Evolutionary conservation across 2,113 vertebrate genomes (phyloP), one percentile per base, ranked within the genome.

Genomic region (Syngnathus floridae): DNA sequence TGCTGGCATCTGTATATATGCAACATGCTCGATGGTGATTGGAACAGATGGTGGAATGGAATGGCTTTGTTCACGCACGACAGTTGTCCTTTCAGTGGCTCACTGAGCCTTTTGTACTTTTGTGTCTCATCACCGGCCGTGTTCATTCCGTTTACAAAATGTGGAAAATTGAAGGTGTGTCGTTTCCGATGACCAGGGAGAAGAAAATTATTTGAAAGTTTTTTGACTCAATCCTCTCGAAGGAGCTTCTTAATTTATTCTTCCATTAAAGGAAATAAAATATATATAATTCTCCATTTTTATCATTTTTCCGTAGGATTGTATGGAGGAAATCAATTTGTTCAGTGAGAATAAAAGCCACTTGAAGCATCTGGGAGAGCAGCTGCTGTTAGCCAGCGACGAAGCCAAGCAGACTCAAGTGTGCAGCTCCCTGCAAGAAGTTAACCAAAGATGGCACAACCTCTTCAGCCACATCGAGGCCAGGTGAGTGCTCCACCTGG

Each of bases 321-420:
- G 93, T 83, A 94, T 95, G 93, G 95, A 96, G 84, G 97, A 98
- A 87, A 97, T 99, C 72, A 94, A 93, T 82, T 65, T 93, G 72
- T 96, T 96, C 81, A 94, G 92, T 63, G 93, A 96, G 86, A 95
- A 94, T 79, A 95, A 97, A 83, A 88, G 90, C 63, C 93, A 93
- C 56, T 86, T 98, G 78, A 93, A 93, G 80, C 92, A 93, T 72
- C 91, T 98, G 87, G 95, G 95, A 0, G 93, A 97, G 66, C 92
- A 95, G 84, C 76, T 99, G 62, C 92, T 95, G 55, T 77, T 90
- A 40, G 92, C 93, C 78, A 95, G 95, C 59, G 93, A 88, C 69
- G 84, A 89, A 73, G 85, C 89, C 26, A 88, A 91, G 85, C 91
- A 92, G 38, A 79, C 88, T 2, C 93, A 95, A 86, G 91, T 96